phyloP scores from a whole-genome alignment of 2,797 vertebrate species.

The Calcarius lapponicus region DNA sequence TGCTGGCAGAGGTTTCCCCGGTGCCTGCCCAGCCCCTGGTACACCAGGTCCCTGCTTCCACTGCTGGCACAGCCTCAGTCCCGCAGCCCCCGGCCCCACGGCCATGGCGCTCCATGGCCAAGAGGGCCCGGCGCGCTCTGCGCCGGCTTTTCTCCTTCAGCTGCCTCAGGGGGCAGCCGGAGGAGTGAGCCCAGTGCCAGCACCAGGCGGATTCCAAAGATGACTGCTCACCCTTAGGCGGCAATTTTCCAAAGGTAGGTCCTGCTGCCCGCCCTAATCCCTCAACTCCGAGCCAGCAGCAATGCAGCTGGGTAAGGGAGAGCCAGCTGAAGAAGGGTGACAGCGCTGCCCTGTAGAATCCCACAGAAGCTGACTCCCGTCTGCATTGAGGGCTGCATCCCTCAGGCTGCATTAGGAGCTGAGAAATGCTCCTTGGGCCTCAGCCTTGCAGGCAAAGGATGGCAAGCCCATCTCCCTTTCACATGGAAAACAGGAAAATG shows the following conservation, averaged over 20 bases:
- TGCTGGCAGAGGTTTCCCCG: accelerated
- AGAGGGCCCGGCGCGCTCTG: not conserved
- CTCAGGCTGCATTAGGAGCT: not conserved
- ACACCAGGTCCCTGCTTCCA: accelerated
- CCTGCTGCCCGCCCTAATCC: not conserved
- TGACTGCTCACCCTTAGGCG: too few species aligned
- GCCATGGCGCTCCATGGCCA: too few species aligned
- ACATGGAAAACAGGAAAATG: not conserved
- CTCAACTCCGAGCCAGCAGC: not conserved
- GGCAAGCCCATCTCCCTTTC: not conserved
- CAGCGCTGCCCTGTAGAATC: not conserved
- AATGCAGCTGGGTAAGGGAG: not conserved
- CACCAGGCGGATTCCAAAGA: too few species aligned
- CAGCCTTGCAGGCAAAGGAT: not conserved
- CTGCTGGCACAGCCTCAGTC: not conserved
- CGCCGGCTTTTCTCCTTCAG: not conserved
- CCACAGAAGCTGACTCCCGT: too few species aligned
- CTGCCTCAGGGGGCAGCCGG: not conserved
- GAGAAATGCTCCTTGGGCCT: not conserved
- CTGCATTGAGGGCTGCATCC: not conserved
- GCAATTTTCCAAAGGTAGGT: too few species aligned
- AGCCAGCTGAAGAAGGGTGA: not conserved
- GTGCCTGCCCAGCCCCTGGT: not conserved
- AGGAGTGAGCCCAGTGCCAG: not conserved
- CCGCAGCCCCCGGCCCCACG: too few species aligned